A percentile compares a stretch with the other conserved stretches of the same genome.
phyloP scores from a whole-genome alignment of 1,140 invertebrate genomes.

The Nephotettix cincticeps region DNA sequence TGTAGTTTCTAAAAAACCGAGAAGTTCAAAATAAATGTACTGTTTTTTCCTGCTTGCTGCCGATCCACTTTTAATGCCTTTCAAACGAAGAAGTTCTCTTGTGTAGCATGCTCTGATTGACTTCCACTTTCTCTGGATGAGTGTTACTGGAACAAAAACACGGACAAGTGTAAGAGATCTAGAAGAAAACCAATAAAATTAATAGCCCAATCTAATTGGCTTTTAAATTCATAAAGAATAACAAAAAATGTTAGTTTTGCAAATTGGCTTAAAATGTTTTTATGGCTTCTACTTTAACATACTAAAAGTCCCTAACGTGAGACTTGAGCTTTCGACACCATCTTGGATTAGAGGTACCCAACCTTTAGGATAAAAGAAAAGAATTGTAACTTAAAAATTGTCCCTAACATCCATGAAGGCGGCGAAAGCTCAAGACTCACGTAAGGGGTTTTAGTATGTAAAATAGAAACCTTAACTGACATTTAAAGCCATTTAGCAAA shows the following conservation, averaged over 20 bases:
- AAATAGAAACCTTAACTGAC: neutral
- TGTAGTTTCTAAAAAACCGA: constrained; percentile 15
- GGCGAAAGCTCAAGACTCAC: neutral
- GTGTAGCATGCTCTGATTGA: constrained; percentile 10
- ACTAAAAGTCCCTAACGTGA: neutral
- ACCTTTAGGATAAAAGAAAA: neutral
- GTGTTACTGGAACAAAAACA: constrained; percentile 17
- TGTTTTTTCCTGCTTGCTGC: constrained; percentile 20
- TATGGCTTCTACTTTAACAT: neutral
- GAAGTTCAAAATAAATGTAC: constrained; percentile 16
- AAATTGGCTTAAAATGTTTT: neutral
- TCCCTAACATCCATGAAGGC: neutral
- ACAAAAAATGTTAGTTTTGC: neutral
- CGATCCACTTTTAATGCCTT: constrained; percentile 6
- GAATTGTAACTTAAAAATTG: neutral
- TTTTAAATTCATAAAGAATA: neutral
- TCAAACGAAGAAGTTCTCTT: neutral
- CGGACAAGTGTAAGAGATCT: neutral
- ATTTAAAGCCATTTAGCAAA: neutral
- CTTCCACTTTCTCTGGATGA: constrained; percentile 25
- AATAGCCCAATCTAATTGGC: neutral
- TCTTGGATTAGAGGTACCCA: neutral
- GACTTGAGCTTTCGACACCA: neutral
- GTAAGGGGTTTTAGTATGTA: neutral
- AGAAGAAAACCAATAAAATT: constrained; percentile 24